These are phyloP conservation scores for Centropus unirufus DNA, from an alignment of 2,113 vertebrate species.

Conservation along the genomic window DNA sequence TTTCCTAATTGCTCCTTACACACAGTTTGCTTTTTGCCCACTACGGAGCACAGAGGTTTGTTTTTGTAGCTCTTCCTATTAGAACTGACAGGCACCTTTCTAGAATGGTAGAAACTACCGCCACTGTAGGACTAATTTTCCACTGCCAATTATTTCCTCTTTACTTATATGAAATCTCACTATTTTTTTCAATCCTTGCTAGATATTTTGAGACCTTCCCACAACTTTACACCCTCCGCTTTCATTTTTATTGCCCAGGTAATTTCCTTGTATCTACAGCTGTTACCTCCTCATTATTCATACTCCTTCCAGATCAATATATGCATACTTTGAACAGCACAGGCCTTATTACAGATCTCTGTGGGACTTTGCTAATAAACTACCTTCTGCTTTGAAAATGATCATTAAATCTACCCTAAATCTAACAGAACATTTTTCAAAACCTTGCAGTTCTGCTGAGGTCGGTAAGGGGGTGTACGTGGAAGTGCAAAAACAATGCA, in stretches of 20 bases:
- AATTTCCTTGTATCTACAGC: neutral
- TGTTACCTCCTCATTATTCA: neutral
- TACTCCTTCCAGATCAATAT: neutral
- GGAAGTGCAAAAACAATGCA: neutral
- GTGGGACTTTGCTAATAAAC: neutral
- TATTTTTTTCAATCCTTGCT: neutral
- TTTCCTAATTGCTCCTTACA: neutral
- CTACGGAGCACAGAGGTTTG: neutral
- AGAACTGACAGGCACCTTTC: neutral
- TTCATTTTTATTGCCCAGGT: neutral
- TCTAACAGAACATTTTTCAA: neutral
- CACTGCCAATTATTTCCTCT: neutral
- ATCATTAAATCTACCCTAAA: neutral
- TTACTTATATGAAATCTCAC: neutral
- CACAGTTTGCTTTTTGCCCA: neutral
- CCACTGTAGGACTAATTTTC: neutral
- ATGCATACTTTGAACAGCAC: neutral
- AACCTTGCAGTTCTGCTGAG: neutral
- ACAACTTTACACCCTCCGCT: neutral
- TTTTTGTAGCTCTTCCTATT: neutral
- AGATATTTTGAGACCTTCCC: neutral
- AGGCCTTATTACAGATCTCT: neutral
- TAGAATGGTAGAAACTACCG: neutral
- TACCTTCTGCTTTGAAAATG: neutral
- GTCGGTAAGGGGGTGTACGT: neutral